Base-by-base conservation (phyloP, 1,140 invertebrate species). In the Lysiphlebus fabarum region DNA sequence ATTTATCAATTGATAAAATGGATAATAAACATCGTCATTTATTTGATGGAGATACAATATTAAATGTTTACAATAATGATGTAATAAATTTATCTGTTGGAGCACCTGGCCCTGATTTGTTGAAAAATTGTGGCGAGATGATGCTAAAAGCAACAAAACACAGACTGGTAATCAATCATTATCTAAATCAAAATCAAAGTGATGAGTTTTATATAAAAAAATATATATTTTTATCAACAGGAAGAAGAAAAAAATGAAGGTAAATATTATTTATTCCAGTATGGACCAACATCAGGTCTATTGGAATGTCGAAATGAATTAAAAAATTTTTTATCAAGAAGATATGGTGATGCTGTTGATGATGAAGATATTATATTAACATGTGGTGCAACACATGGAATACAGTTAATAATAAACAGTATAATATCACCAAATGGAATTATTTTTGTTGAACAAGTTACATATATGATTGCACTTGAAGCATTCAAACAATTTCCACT, bases 401-500 rank as follows among this genome's bases (percentile, higher is more conserved):
- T 88, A 4, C 82, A 85, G 62, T 61, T 86, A 17, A 65, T 84
- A n/a, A 63, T 86, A 1, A 82, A 79, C 11, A 81, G 81, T 6
- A 62, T 88, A 38, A 73, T 88, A 42, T 77, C 80, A n/a, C 79
- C 82, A 10, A 76, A 82, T 54, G 82, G 80, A 4, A 69, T 82
- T 33, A 82, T 88, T 41, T 89, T 88, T 68, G 81, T 87, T 7
- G 87, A 89, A 65, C 84, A 88, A 71, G 84, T 82, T 36, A 85
- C 86, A 10, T 89, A 88, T 63, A 88, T 87, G 79, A 81, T 85
- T 63, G 86, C 84, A 7, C 65, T 86, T 8, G 79, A 83, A 44
- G 70, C 77, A 6, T 82, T 88, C 60, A 77, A 74, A 56, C 74
- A 84, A 45, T 85, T 85, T 63, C 79, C 82, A 33, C 71, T 80